Evolutionary conservation across 2,113 vertebrate species (phyloP), one percentile per base, ranked within the genome.

Genomic region (Varanus komodoensis): DNA sequence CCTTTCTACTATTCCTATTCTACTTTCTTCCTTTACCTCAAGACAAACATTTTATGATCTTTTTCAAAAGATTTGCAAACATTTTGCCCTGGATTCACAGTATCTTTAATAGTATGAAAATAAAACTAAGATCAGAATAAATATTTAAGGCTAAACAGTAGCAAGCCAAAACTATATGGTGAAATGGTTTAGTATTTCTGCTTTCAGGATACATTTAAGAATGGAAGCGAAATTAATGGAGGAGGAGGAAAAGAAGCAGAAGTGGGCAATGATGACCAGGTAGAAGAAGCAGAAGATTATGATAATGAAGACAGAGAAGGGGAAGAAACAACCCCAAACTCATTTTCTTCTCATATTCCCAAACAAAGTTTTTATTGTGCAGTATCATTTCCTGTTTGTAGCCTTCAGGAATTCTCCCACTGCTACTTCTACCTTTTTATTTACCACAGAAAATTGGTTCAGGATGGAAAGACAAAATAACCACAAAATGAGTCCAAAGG

Each of bases 21-120:
- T 80, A 48, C 78, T 48, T 80, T 80, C 78, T 34, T 80, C 78
- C 78, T 32, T 80, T 52, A 80, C 48, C 78, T 80, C 78, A 80
- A 80, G 78, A 80, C 27, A 80, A 80, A 80, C 1, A 80, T 48
- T 25, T 48, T 67, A 69, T 84, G 68, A 71, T 73, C 29, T 4
- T 9, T 19, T 11, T 27, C 27, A 52, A 85, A 85, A 71, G n/a
- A 85, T 73, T 73, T 52, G 17, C 84, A 44, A 69, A 32, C 21
- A 38, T 8, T 32, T 85, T 84, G 1, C 17, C 68, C 69, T 85
- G 71, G 48, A 52, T 32, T 32, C 48, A 21, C 32, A 73, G 29
- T 71, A 52, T 50, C 71, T 71, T 71, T n/a, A 85, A 71, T 8
- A 71, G n/a, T 17, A 8, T 71, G 68, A 11, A 68, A 61, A 61